Conservation (phyloP, 2,888 invertebrate species). For the Seira musarum region DNA sequence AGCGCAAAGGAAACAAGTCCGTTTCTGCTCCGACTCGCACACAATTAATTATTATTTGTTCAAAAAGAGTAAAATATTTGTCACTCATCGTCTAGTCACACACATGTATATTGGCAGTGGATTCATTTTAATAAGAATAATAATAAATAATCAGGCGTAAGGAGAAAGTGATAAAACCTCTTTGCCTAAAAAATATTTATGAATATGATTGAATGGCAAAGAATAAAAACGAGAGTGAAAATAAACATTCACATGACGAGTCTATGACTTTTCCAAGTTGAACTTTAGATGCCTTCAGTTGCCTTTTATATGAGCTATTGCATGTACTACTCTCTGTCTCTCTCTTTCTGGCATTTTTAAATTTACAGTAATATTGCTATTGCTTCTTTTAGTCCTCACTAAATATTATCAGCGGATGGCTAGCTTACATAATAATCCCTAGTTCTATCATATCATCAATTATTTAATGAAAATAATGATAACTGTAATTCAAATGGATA, state of each 20-base stretch:
- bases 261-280: conserved; percentile 1
- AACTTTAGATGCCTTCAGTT: neutral
- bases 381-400: neutral
- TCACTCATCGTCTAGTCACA: neutral
- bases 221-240: neutral
- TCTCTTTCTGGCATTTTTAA: neutral
- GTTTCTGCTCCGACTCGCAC: neutral
- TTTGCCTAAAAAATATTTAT: too few species aligned
- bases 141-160: neutral
- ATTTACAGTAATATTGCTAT: neutral
- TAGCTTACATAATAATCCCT: neutral
- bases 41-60: too few species aligned
- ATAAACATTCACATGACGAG: neutral
- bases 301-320: conserved; percentile 10
- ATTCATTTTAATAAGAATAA: conserved; percentile 3
- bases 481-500: too few species aligned
- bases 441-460: too few species aligned
- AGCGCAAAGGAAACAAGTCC: neutral
- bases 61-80: too few species aligned
- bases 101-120: conserved; percentile 1
- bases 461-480: neutral
- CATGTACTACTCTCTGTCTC: neutral
- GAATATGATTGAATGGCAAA: too few species aligned
- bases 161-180: neutral
- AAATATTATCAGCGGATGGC: conserved; percentile 8